phyloP scores from a whole-genome alignment of 1,140 invertebrate species.

The Coelopa frigida region DNA sequence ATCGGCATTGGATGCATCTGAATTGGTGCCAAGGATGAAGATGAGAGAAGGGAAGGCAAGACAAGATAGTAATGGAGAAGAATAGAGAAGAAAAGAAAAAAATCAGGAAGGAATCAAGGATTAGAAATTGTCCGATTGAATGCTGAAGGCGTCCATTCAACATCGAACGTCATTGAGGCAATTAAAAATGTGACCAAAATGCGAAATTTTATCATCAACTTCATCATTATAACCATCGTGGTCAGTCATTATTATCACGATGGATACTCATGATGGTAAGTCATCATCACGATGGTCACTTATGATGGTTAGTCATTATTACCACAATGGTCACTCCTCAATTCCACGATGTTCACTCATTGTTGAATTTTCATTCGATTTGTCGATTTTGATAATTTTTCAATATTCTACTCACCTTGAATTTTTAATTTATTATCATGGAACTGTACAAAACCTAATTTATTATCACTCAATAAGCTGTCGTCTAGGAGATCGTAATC shows the following conservation, averaged over 20 bases:
- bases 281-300: too few species aligned
- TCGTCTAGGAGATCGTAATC: conserved; percentile 41
- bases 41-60: conserved; percentile 7
- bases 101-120: not conserved
- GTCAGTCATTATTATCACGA: too few species aligned
- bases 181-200: conserved; percentile 13
- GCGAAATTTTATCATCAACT: too few species aligned
- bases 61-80: conserved; percentile 1
- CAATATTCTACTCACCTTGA: conserved; percentile 35
- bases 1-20: conserved; percentile 17
- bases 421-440: conserved; percentile 45
- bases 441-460: conserved; percentile 43
- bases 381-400: conserved; percentile 11
- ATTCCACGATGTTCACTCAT: too few species aligned
- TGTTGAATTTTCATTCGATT: not conserved
- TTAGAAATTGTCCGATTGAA: conserved; percentile 1
- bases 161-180: not conserved
- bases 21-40: conserved; percentile 8
- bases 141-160: too few species aligned
- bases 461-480: conserved; percentile 43
- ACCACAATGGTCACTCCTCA: too few species aligned
- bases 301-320: too few species aligned
- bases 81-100: not conserved
- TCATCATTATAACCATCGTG: too few species aligned
- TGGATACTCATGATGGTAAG: too few species aligned